Conservation (phyloP, 2,113 vertebrate species). For the Tetrax tetrax region DNA sequence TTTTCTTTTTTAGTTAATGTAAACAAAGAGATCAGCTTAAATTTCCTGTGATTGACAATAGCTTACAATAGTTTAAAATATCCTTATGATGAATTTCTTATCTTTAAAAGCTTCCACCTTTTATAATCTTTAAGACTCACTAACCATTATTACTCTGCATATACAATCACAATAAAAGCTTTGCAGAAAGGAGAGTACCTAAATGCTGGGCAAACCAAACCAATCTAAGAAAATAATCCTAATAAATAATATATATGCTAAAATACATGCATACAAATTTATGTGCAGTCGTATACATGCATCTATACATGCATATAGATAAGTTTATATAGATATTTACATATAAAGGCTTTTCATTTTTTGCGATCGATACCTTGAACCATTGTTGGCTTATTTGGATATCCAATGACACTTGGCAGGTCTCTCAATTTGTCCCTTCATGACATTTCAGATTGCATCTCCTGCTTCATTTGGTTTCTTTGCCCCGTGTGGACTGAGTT, state of each 20-base stretch:
- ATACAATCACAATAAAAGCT: neutral
- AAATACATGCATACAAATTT: neutral
- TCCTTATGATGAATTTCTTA: neutral
- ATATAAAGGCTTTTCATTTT: neutral
- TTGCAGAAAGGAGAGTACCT: neutral
- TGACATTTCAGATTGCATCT: neutral
- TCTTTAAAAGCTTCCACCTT: constrained; percentile 34
- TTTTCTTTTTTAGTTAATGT: constrained; percentile 7
- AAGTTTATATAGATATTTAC: neutral
- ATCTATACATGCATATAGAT: neutral
- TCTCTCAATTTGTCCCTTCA: neutral
- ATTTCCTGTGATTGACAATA: neutral
- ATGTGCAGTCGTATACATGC: neutral
- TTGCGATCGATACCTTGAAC: neutral
- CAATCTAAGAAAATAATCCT: neutral
- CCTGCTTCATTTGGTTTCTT: neutral
- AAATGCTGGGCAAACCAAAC: neutral
- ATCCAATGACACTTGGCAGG: neutral
- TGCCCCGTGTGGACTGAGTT: neutral
- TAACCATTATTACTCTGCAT: neutral
- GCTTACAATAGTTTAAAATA: constrained; percentile 17
- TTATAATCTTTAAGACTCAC: neutral
- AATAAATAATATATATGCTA: neutral
- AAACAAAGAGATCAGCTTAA: neutral
- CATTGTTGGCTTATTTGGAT: neutral